These are phyloP conservation scores for Zaprionus gabonicus DNA, from an alignment of 1,140 invertebrate species.

Conservation along the genomic window DNA sequence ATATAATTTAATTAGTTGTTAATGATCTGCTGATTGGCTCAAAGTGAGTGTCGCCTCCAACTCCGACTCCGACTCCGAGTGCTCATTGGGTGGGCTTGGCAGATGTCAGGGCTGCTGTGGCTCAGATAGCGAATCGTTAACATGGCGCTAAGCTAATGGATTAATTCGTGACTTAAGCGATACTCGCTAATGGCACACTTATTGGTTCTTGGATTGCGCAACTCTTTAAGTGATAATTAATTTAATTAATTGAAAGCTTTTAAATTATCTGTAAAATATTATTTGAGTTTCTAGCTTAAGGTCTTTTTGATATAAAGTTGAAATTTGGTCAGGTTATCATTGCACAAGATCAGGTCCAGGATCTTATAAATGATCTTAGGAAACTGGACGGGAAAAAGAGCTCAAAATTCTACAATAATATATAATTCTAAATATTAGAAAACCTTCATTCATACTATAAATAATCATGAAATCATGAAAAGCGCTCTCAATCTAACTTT, in stretches of 20 bases:
- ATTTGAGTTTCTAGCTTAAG: not conserved
- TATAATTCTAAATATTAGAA: too few species aligned
- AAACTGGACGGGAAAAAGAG: too few species aligned
- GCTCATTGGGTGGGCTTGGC: slow-evolving; percentile 63
- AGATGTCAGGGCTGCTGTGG: slow-evolving; percentile 72
- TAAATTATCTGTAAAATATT: not conserved
- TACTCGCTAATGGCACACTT: slow-evolving; percentile 32
- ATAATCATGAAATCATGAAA: too few species aligned
- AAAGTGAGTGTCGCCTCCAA: slow-evolving; percentile 58
- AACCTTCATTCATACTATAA: not conserved
- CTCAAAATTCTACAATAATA: too few species aligned
- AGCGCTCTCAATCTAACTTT: not conserved
- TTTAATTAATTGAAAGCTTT: not conserved
- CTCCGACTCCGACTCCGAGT: not conserved
- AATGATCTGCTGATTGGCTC: slow-evolving; percentile 77
- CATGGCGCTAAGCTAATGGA: slow-evolving; percentile 44
- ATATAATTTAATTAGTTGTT: slow-evolving; percentile 83
- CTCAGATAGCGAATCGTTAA: slow-evolving; percentile 26
- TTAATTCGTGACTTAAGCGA: slow-evolving; percentile 38
- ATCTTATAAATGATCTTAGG: too few species aligned
- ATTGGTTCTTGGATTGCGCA: not conserved
- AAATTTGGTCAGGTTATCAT: too few species aligned
- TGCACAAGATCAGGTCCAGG: too few species aligned
- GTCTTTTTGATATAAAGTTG: too few species aligned
- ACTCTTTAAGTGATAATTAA: slow-evolving; percentile 16